Evolutionary conservation across 2,888 invertebrate genomes (phyloP), one percentile per base, ranked within the genome.

Genomic region (Lithophane ornitopus): DNA sequence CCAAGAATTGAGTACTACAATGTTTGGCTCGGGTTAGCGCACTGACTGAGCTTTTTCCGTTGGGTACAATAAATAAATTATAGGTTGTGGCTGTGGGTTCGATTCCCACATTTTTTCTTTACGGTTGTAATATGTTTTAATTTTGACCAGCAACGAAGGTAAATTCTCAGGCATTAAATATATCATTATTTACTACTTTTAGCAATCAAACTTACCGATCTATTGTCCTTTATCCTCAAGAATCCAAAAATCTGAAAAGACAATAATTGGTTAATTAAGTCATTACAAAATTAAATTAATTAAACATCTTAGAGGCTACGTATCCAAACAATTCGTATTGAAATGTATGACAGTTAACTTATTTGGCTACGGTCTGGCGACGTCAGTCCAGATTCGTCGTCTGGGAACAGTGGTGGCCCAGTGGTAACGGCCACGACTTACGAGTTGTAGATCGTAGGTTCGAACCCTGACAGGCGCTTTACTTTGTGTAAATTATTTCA

Each of bases 201-300:
- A 41, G 0, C 54, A 44, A 44, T 8, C 1, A 39, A 46, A 7
- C 56, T 52, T 68, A 80, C 81, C 62, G 54, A 19, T 69, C 2
- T 22, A 39, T 34, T 22, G 6, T 22, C 12, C 28, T 16, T 46
- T 59, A 28, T 74, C 28, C 39, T 54, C 26, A 41, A n/a, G 9
- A 59, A 69, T 79, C 75, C 68, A 65, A 39, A 46, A 58, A 59
- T 59, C 79, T 79, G 80, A 34, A 80, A 79, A 41, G 12, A 69
- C 39, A n/a, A 49, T 28, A 56, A 22, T 56, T 67, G n/a, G 22
- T 67, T 62, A 56, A 22, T 61, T 39, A 34, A 34, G 3, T 41
- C 1, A 19, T 26, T n/a, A 58, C 19, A 58, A 9, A 41, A 19
- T 44, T 28, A 4, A 8, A 14, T 3, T 11, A 9, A 52, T 0